These are phyloP conservation scores for Bombus balteatus DNA, from an alignment of 1,140 invertebrate species.

Conservation along the genomic window DNA sequence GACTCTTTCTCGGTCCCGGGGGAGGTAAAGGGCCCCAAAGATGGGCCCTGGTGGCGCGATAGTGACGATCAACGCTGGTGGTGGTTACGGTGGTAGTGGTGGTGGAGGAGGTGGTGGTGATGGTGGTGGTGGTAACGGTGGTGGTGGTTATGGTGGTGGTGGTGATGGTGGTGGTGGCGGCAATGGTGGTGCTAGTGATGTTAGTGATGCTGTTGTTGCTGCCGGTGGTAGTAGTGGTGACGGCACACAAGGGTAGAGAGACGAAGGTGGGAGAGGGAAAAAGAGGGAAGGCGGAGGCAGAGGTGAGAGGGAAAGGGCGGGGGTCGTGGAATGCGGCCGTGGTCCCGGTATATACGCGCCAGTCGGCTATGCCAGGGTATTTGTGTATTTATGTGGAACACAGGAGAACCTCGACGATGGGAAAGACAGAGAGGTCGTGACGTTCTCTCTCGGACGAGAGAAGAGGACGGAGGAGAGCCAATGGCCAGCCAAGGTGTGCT, in stretches of 20 bases:
- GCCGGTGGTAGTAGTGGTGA: constrained; percentile 48
- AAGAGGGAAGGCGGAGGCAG: constrained; percentile 49
- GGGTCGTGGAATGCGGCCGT: constrained; percentile 81
- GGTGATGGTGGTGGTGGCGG: no score
- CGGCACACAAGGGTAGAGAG: constrained; percentile 51
- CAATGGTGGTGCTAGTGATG: background rate
- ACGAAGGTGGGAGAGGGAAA: background rate
- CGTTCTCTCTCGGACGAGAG: constrained; percentile 40
- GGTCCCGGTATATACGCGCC: constrained; percentile 75
- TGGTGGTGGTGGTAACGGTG: background rate
- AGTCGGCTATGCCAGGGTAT: constrained; percentile 75
- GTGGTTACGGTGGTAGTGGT: background rate
- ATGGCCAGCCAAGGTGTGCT: constrained; percentile 82
- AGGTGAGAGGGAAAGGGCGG: constrained; percentile 63
- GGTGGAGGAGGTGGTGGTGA: no score
- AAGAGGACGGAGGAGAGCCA: constrained; percentile 72
- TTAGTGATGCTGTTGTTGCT: background rate
- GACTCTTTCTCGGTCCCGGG: constrained; percentile 17
- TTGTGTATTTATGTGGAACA: constrained; percentile 82
- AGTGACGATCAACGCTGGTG: constrained; percentile 35
- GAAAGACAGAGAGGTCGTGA: constrained; percentile 24
- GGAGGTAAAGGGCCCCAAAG: constrained; percentile 72
- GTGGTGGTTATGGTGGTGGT: constrained; percentile 43
- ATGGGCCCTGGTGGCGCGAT: constrained; percentile 63
- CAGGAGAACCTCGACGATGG: constrained; percentile 61